phyloP scores from a whole-genome alignment of 2,113 vertebrate species.

The Oncorhynchus kisutch region DNA sequence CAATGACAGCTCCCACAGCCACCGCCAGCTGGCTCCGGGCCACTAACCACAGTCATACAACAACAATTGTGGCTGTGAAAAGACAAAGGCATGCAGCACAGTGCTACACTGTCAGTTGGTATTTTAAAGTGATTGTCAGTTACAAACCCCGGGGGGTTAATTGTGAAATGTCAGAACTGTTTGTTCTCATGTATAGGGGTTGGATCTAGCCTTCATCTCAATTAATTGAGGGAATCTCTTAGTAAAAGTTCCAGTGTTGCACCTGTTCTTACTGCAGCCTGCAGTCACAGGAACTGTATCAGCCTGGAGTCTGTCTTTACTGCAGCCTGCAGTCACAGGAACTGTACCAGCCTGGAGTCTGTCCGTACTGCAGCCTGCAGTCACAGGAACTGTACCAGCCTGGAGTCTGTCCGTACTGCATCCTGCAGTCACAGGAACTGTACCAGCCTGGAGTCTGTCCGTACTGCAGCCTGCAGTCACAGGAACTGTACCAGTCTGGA shows the following conservation, averaged over 20 bases:
- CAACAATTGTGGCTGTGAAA: background rate
- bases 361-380: background rate
- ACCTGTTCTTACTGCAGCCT: background rate
- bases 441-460: too few relatives aligned
- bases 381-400: background rate
- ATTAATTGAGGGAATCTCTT: background rate
- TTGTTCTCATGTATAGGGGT: background rate
- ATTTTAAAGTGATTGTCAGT: background rate
- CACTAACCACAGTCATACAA: background rate
- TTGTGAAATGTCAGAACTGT: background rate
- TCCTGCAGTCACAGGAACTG: too few relatives aligned
- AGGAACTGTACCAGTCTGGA: background rate
- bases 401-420: background rate
- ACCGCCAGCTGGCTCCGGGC: background rate
- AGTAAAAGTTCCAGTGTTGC: background rate
- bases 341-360: too few relatives aligned
- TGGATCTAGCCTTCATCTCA: background rate
- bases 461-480: background rate
- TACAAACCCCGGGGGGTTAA: background rate
- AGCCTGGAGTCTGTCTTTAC: background rate
- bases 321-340: background rate
- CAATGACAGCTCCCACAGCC: conserved; percentile 3
- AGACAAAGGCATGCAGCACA: background rate
- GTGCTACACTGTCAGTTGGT: background rate
- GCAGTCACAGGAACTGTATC: background rate